Base-by-base conservation (phyloP, 2,888 invertebrate species). In the Ditula angustiorana region DNA sequence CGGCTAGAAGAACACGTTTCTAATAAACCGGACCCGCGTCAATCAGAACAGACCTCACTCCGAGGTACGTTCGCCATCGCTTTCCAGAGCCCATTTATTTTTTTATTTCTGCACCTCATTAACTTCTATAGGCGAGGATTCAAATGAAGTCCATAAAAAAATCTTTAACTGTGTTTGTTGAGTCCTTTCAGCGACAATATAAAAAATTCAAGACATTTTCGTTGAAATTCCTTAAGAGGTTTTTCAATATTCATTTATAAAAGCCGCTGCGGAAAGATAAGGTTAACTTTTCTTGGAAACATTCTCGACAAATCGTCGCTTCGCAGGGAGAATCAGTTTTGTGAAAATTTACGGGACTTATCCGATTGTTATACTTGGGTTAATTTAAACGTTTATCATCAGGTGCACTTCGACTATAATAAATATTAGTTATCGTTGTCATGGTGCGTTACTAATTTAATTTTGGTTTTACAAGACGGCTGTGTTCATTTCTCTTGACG, bases 231-330 rank as follows among this genome's bases (percentile, higher is more conserved):
- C 56, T 56, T 33, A 60, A 60, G 56, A 64, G 64, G 57, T 56
- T 64, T 64, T 67, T 67, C 56, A 61, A 67, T 64, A 64, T 58
- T 64, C 64, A 64, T 64, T 59, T 60, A 52, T 56, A 46, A 56
- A 63, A 63, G 60, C 28, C 61, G 50, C 52, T 24, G 37, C 47
- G 44, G 23, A 63, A 52, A 59, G 64, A 64, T 53, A 53, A 59
- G 53, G 59, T 53, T 47, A 53, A 53, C 58, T 53, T 64, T 52
- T 44, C 57, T 44, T 26, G 16, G 16, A 44, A 58, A 58, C 26
- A 61, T 52, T 35, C 41, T 50, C 57, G 52, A 62, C 63, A 63
- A 64, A 59, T 64, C 64, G 63, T 58, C 58, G 58, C 46, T 44
- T 23, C 26, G 41, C 24, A 21, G 33, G 11, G 16, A 30, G 23